Base-by-base conservation (phyloP, 92 coral and sea anemone genomes). In the Parazoanthus swiftii region DNA sequence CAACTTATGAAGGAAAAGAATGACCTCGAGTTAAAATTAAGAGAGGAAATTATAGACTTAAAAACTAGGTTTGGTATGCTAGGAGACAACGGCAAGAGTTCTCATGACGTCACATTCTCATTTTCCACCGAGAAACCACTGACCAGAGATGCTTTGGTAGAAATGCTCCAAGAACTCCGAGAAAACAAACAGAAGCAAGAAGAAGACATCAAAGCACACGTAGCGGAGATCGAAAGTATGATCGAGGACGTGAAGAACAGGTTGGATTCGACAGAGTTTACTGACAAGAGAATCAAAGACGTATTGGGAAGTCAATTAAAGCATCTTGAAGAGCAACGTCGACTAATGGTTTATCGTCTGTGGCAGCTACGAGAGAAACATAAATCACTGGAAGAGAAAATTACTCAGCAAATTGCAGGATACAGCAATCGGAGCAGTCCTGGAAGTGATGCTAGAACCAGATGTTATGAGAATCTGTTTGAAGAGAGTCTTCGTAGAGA, bases 401-500 rank as follows among this genome's bases (percentile, higher is more conserved):
- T 93, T 25, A 81, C 92, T 54, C 81, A 79, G 35, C 98, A 95
- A 81, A 92, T 93, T 11, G 91, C 94, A 76, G 92, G 86, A 29
- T 74, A 77, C 65, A 91, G 93, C 78, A 44, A 91, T 1, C 91
- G 72, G 36, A 91, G 66, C 82, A 95, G 94, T 58, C 93, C 87
- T 18, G 87, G 79, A 74, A 84, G 68, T 51, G 35, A 70, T 71
- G 6, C 87, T 46, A 89, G 92, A 76, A 91, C 95, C 13, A 95
- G 88, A 85, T 90, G 80, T 85, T 95, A 90, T 43, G 94, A 95
- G 88, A 91, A 90, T 58, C 37, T 93, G 39, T 85, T 95, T 70
- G 98, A 95, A 74, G 98, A 95, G 66, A 95, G 92, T 81, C 88
- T 95, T 43, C 91, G 92, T 73, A 92, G 95, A 88, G 98, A 95